Evolutionary conservation across 1,140 invertebrate species (phyloP), one percentile per base, ranked within the genome.

Genomic region (Carposina sasakii): DNA sequence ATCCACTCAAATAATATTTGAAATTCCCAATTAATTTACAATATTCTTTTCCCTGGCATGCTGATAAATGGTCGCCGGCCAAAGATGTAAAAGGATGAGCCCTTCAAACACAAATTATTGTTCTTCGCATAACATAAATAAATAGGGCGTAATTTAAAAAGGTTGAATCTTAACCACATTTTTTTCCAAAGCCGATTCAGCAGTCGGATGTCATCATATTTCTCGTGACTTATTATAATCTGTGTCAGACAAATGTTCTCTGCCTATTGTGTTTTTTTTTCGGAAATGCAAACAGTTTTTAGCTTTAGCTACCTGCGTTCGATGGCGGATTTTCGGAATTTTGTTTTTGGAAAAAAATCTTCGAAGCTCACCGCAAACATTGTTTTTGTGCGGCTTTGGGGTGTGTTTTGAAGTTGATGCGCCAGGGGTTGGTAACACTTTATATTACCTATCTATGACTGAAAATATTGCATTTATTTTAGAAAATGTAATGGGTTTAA

Each of bases 241-340:
- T 66, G 67, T 65, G 74, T 73, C 79, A 81, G 79, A 77, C 81
- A 83, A 67, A 66, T 59, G 44, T 54, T 54, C 68, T 61, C 59
- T 60, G 37, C 62, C 75, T 79, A 74, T 81, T 81, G 76, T 81
- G 50, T 57, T 63, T 73, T 78, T 77, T 77, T 76, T 79, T 74
- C 47, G 60, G 76, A 79, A 81, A 83, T 76, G 79, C 79, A 83
- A 81, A 83, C 70, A 81, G 66, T 71, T 78, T 75, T 71, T 60
- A 68, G 65, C 65, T 72, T 63, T 71, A 52, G 76, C 79, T 83
- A 81, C 79, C 79, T 83, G 79, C 58, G 51, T 54, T 76, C 55
- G 64, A 81, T 71, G 75, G 73, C 67, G 61, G 74, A 79, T 79
- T 81, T 74, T 71, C 72, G 70, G 73, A 69, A 72, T 77, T 76